Evolutionary conservation across 2,888 invertebrate species (phyloP).

Genomic region (Pandemis corylana): DNA sequence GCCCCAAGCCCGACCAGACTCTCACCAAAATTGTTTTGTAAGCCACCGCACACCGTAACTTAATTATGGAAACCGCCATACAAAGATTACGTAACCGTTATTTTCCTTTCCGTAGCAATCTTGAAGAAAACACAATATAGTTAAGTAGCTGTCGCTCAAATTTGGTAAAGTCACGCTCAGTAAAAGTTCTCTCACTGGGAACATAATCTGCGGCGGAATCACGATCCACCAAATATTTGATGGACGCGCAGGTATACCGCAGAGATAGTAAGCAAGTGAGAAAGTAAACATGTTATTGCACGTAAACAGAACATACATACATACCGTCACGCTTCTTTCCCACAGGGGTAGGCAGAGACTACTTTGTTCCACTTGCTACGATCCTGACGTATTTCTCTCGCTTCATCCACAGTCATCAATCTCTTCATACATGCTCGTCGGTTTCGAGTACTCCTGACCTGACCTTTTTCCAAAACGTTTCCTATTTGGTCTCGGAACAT

Average conservation of each 20-base stretch:
- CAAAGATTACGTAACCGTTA: conserved; percentile 1
- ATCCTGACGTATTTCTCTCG: no score
- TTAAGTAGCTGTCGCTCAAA: conserved; percentile 15
- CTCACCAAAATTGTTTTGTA: not conserved
- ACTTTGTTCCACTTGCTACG: no score
- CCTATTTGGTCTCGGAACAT: no score
- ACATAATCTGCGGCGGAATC: conserved; percentile 24
- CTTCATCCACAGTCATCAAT: no score
- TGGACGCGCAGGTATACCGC: not conserved
- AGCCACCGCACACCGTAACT: conserved; percentile 1
- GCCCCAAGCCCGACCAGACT: not conserved
- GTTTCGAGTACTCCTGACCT: no score
- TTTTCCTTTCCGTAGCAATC: conserved; percentile 3
- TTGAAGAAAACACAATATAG: conserved; percentile 22
- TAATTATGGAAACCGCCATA: not conserved
- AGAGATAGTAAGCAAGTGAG: not conserved
- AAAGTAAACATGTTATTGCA: not conserved
- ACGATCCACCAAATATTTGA: conserved; percentile 32
- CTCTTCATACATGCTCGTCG: no score
- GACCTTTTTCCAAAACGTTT: no score
- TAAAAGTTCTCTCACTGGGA: conserved; percentile 14
- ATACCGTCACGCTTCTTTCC: no score
- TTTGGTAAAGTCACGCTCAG: conserved; percentile 16
- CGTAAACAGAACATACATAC: no score
- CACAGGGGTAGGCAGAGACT: no score